Evolutionary conservation across 2,113 vertebrate species (phyloP), one percentile per base, ranked within the genome.

Genomic region (Proterorhinus semilunaris): DNA sequence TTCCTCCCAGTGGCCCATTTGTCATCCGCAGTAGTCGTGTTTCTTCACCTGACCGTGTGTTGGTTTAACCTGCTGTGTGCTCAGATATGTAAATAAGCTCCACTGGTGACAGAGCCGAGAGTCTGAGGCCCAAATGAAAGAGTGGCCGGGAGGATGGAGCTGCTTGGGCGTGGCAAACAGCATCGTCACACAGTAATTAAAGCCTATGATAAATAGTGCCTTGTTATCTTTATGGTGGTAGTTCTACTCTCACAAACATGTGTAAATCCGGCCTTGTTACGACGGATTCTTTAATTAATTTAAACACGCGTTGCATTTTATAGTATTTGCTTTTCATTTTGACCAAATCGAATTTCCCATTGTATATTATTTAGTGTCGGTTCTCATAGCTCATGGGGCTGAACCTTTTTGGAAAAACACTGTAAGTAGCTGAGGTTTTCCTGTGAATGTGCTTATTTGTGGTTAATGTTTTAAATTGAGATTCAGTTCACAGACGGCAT

Each of bases 141-240:
- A 63, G 72, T 67, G 55, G 42, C 50, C 59, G 27, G 10, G 58
- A 54, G 73, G 42, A 54, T 72, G n/a, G 21, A 57, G 48, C 62
- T 61, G 11, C 15, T 66, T 51, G 48, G 64, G 69, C 50, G 53
- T 43, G 54, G 50, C n/a, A 64, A 36, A 62, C 57, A 62, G 71
- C 66, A 49, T 59, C 59, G 70, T 17, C 45, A 71, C 54, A 76
- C 59, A 76, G 62, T 75, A 79, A 75, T 59, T 72, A 61, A 71
- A 68, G 68, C 52, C 63, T 45, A 65, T 75, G 80, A 87, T 82
- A 85, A 86, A 89, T 86, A 88, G 80, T 75, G 62, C 69, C 69
- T 73, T 50, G 72, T 55, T 75, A 36, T 36, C 27, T 36, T 36
- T 36, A 36, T 36, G 27, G 27, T 36, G 27, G 27, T 36, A 36